Conservation (phyloP, 2,797 vertebrate genomes). For the Psittacula echo region DNA sequence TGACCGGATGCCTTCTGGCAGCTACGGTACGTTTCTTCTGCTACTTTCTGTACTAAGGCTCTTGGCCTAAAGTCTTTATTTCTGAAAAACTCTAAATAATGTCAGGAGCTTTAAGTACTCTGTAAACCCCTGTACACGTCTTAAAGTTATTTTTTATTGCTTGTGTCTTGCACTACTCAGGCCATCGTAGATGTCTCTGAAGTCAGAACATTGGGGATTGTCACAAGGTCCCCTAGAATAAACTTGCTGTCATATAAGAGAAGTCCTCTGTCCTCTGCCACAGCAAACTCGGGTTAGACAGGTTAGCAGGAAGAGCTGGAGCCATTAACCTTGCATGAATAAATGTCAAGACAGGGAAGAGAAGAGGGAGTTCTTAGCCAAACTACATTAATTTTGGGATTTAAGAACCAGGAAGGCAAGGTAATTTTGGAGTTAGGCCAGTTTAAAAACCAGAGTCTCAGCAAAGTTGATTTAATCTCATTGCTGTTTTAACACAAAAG, state of each 20-base stretch:
- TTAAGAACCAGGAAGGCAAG: background rate
- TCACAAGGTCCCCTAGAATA: background rate
- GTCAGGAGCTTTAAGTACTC: background rate
- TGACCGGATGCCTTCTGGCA: conserved; percentile 70
- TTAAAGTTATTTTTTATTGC: background rate
- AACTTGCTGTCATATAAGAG: background rate
- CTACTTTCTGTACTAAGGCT: background rate
- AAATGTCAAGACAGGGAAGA: background rate
- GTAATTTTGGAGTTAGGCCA: background rate
- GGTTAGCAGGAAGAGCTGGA: background rate
- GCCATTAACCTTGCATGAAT: background rate
- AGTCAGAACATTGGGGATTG: background rate
- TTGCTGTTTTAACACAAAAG: background rate
- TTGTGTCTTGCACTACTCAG: background rate
- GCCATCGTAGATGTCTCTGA: background rate
- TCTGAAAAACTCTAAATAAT: background rate
- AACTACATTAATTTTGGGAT: background rate
- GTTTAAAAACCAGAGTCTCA: background rate
- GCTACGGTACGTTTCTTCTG: conserved; percentile 66
- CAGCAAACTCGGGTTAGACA: background rate
- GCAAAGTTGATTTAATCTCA: background rate
- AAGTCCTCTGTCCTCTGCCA: background rate
- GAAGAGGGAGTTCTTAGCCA: background rate
- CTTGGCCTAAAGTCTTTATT: background rate
- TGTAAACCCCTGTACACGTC: background rate